A percentile compares a stretch with the other conserved stretches of the same genome.
These are phyloP conservation scores for Ammospiza caudacuta DNA, from an alignment of 2,113 vertebrate genomes.

Conservation along the genomic window DNA sequence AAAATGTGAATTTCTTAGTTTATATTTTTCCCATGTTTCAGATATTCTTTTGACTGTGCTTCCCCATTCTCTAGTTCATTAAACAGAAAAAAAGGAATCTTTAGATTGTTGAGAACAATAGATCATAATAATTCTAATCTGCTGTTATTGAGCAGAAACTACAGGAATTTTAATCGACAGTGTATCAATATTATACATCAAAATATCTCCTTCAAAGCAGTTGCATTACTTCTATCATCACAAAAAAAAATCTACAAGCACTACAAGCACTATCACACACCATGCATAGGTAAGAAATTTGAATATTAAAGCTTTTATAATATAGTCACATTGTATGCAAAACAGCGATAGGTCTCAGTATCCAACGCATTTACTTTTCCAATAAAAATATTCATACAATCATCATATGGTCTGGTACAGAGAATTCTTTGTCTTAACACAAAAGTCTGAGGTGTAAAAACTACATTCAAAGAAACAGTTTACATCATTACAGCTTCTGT, in stretches of 20 bases:
- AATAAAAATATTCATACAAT: background rate
- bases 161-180: slow-evolving; percentile 33
- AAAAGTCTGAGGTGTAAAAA: background rate
- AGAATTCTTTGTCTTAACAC: background rate
- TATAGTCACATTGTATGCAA: background rate
- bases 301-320: background rate
- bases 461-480: background rate
- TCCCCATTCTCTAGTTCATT: background rate
- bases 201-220: slow-evolving; percentile 44
- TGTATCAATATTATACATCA: slow-evolving; percentile 57
- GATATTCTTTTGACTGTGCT: background rate
- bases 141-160: background rate
- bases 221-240: slow-evolving; percentile 42
- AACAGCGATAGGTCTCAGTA: background rate
- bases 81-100: background rate
- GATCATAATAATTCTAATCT: background rate
- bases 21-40: background rate
- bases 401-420: background rate
- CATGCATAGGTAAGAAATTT: background rate
- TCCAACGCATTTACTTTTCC: background rate
- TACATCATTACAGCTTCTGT: background rate
- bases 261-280: slow-evolving; percentile 30
- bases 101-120: background rate
- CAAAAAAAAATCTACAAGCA: slow-evolving; percentile 34
- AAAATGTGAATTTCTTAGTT: background rate